Percentiles rank a stretch among this genome's conserved stretches.
Conservation (phyloP, 2,797 vertebrate genomes). For the Prionace glauca region DNA sequence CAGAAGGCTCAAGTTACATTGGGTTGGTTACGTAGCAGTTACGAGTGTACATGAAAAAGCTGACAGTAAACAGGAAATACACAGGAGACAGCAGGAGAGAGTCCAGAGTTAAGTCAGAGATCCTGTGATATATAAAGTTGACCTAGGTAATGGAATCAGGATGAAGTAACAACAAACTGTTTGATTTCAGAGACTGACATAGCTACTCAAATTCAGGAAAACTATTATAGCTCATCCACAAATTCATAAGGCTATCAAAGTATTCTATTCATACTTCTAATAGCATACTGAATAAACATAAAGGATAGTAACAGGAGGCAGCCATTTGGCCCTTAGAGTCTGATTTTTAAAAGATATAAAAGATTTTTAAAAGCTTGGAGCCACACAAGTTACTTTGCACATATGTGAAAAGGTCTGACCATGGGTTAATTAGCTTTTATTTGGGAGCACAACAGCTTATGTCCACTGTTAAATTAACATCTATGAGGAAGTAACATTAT, state of each 20-base stretch:
- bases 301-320: no score
- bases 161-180: no score
- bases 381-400: neutral
- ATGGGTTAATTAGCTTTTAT: no score
- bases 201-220: neutral
- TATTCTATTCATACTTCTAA: neutral
- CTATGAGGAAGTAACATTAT: neutral
- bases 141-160: no score
- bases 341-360: neutral
- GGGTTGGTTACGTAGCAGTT: no score
- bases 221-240: neutral
- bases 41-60: no score
- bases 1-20: no score
- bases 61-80: no score
- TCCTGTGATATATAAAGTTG: no score
- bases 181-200: neutral
- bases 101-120: no score
- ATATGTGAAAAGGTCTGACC: neutral
- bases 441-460: neutral
- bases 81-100: no score
- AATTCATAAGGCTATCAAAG: neutral
- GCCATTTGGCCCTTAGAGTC: no score
- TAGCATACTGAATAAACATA: neutral
- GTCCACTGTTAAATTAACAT: neutral
- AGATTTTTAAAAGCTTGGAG: neutral